Evolutionary conservation across 2,797 vertebrate species (phyloP), one percentile per base, ranked within the genome.

Genomic region (Threskiornis aethiopicus): DNA sequence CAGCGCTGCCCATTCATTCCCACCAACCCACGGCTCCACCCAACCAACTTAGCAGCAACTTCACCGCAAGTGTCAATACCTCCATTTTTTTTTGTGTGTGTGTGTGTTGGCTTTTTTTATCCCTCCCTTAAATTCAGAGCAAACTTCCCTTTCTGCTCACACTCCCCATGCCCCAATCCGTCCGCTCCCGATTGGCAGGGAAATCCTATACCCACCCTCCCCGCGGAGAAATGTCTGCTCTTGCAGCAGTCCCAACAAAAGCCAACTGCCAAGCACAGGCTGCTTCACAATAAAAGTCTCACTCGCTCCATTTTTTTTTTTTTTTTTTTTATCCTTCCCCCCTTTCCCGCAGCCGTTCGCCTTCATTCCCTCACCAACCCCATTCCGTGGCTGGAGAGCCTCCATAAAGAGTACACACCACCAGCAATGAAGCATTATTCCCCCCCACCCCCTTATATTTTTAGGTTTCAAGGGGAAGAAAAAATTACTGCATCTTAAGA

Each of bases 231-330:
- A 98, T 98, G 98, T 97, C 98, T 98, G 97, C 97, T 97, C 97
- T 94, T 97, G 95, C 97, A 96, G 98, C 98, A 98, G 97, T 97
- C 96, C 97, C 98, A 98, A 98, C 98, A 98, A 98, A 98, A 98
- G 98, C 98, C 97, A 98, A 97, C 97, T 96, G 95, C 98, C 89
- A 95, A 95, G 97, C 97, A 95, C 96, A 89, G 86, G 90, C 96
- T 93, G 97, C 96, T 98, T 98, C 98, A 99, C 96, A 98, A 98
- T 98, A 98, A 98, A 93, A 98, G 98, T 98, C 98, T 98, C 97
- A 54, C 95, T 46, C 89, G 42, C 95, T 94, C 95, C 80, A 94
- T 93, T 76, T 90, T 44, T 39, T 80, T 91, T 44, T 42, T 25
- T 49, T 47, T 47, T 47, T 13, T 25, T 22, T 22, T 35, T 66